Evolutionary conservation across 2,113 vertebrate genomes (phyloP).

Genomic region (Mobula birostris): DNA sequence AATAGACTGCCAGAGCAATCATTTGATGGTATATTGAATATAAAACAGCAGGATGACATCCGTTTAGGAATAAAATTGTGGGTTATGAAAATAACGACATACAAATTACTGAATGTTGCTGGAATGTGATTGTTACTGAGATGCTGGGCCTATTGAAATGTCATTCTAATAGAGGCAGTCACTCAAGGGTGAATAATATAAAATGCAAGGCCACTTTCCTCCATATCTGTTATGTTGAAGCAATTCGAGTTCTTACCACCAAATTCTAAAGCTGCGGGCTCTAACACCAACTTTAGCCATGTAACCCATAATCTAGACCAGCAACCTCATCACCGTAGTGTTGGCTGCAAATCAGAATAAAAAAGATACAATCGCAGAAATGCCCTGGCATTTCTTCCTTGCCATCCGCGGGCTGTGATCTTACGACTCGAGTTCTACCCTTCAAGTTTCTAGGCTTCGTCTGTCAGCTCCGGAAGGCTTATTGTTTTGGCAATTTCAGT

Average conservation of each 20-base stretch:
- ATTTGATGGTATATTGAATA: slow-evolving; percentile 23
- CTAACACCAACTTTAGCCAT: background rate
- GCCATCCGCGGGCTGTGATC: no score
- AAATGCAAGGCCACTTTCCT: background rate
- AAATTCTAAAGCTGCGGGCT: background rate
- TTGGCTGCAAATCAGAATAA: background rate
- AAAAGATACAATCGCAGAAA: no score
- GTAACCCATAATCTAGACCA: background rate
- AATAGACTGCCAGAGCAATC: background rate
- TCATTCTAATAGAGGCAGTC: background rate
- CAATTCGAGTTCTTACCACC: no score
- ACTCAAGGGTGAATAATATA: background rate
- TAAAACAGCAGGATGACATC: slow-evolving; percentile 9
- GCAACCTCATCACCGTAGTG: background rate
- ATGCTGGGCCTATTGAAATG: slow-evolving; percentile 13
- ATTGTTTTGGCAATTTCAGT: no score
- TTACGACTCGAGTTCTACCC: no score
- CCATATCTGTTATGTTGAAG: background rate
- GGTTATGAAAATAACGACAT: slow-evolving; percentile 28
- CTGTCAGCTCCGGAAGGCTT: no score
- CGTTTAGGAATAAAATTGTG: slow-evolving; percentile 25
- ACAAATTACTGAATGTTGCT: slow-evolving; percentile 34
- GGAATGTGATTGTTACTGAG: slow-evolving; percentile 15
- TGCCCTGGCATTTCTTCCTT: no score
- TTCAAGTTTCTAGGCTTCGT: no score